phyloP scores from a whole-genome alignment of 2,888 invertebrate genomes.

The Drosophila paranaensis region DNA sequence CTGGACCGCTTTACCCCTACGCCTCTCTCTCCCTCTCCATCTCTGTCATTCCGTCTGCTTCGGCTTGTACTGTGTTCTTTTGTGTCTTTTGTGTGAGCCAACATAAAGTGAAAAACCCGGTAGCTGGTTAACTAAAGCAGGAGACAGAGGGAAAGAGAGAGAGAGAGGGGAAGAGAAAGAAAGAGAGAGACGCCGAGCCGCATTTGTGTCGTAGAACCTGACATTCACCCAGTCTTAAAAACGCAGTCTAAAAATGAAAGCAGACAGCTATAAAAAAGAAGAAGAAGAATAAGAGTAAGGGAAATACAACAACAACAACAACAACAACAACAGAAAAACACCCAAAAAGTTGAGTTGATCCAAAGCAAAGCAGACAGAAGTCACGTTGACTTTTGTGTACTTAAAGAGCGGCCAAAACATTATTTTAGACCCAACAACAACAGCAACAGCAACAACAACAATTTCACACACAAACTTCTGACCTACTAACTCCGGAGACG shows the following conservation, averaged over 20 bases:
- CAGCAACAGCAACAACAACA: constrained; percentile 61
- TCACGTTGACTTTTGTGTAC: constrained; percentile 67
- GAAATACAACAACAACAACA: neutral
- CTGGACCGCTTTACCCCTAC: neutral
- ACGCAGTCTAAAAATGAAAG: constrained; percentile 74
- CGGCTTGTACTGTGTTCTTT: constrained; percentile 22
- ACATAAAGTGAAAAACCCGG: constrained; percentile 72
- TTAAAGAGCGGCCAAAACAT: constrained; percentile 52
- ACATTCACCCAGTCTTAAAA: constrained; percentile 78
- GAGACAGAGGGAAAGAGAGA: neutral
- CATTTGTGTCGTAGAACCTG: constrained; percentile 60
- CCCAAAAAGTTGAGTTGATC: constrained; percentile 39
- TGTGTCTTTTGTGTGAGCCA: constrained; percentile 52
- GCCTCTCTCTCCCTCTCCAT: constrained; percentile 2
- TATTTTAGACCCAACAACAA: constrained; percentile 34
- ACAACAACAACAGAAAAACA: neutral
- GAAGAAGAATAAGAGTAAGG: neutral
- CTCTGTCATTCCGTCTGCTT: neutral
- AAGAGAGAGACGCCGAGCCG: neutral
- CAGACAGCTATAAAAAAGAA: constrained; percentile 61
- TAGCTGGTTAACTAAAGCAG: constrained; percentile 35
- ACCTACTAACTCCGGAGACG: constrained; percentile 61
- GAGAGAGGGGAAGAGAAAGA: too few relatives aligned
- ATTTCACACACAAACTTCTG: constrained; percentile 75
- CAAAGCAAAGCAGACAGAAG: constrained; percentile 73